phyloP scores from a whole-genome alignment of 2,797 vertebrate species.

The Falco biarmicus region DNA sequence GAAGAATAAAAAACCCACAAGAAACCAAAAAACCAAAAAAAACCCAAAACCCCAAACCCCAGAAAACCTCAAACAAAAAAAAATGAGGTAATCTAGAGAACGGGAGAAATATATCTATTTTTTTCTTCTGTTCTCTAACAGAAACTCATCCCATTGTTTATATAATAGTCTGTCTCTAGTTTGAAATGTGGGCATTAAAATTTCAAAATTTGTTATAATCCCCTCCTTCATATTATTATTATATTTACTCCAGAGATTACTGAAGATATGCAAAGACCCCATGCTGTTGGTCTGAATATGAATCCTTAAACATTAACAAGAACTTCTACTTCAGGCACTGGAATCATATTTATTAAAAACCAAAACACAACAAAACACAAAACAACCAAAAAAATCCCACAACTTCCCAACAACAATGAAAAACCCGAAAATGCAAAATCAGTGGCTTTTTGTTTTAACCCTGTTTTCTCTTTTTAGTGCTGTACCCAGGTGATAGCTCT shows the following conservation, averaged over 20 bases:
- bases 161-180: background rate
- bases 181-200: background rate
- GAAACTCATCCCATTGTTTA: background rate
- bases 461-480: background rate
- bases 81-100: background rate
- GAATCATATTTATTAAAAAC: background rate
- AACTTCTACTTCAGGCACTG: background rate
- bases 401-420: too few species aligned
- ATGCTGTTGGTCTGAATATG: background rate
- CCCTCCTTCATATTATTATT: background rate
- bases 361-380: background rate
- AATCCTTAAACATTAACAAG: background rate
- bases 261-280: background rate
- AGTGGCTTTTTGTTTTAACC: background rate
- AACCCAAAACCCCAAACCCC: background rate
- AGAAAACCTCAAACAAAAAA: background rate
- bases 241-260: background rate
- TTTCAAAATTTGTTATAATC: background rate
- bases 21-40: background rate
- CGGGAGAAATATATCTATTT: background rate
- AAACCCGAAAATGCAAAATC: accelerated
- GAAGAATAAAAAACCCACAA: background rate
- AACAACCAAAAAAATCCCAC: too few species aligned
- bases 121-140: background rate
- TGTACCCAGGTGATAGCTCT: background rate